phyloP scores from a whole-genome alignment of 2,113 vertebrate genomes.

The Cottus gobio region DNA sequence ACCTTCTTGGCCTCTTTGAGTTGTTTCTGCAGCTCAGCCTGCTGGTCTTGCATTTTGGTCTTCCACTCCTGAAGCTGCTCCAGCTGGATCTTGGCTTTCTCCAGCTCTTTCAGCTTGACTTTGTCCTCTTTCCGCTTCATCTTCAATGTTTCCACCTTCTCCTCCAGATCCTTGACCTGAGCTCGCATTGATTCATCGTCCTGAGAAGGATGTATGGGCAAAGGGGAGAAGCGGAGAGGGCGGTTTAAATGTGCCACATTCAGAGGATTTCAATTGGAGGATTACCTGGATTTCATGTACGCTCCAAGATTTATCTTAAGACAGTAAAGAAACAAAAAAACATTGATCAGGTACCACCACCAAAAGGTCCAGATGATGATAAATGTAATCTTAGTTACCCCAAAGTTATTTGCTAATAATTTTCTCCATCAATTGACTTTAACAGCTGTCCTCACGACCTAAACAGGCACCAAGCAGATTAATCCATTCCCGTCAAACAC shows the following conservation, averaged over 20 bases:
- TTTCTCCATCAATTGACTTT: not conserved
- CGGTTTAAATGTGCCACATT: not conserved
- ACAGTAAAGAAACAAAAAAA: not conserved
- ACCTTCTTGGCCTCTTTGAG: slow-evolving; percentile 98
- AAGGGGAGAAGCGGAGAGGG: not conserved
- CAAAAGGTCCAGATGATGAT: not conserved
- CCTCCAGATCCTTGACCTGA: slow-evolving; percentile 96
- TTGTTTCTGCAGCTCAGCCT: slow-evolving; percentile 94
- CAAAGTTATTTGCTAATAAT: not conserved
- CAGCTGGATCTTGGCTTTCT: slow-evolving; percentile 98
- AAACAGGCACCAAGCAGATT: not conserved
- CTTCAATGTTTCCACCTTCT: slow-evolving; percentile 95
- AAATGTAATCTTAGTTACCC: not conserved
- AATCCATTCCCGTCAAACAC: not conserved
- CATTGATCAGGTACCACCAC: not conserved
- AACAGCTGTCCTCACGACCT: not conserved
- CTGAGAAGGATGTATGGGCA: slow-evolving; percentile 54
- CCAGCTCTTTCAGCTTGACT: slow-evolving; percentile 95
- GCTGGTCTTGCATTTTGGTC: slow-evolving; percentile 98
- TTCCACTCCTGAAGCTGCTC: slow-evolving; percentile 99
- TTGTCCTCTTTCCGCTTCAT: slow-evolving; percentile 96
- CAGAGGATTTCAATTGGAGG: not conserved
- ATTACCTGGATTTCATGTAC: not conserved
- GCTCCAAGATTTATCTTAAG: not conserved
- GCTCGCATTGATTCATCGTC: slow-evolving; percentile 91